Evolutionary conservation across 2,797 vertebrate species (phyloP), one percentile per base, ranked within the genome.

Genomic region (Muscicapa comitata): DNA sequence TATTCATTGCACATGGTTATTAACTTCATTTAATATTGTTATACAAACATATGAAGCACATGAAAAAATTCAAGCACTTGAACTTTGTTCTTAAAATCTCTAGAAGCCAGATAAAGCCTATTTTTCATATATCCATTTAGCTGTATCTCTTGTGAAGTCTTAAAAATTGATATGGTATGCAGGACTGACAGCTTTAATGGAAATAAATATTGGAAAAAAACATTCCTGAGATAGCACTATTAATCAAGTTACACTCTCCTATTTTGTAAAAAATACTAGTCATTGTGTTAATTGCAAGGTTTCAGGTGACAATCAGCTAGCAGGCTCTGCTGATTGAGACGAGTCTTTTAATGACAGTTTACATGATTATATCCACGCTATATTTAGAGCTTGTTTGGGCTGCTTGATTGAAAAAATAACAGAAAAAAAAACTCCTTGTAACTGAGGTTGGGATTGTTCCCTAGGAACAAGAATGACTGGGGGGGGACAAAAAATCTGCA

Each of bases 261-360:
- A 42, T 66, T 94, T 84, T 90, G 66, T 77, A 65, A 93, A 87
- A 89, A 94, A 88, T 67, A 92, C 62, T 16, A 79, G 47, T 91
- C 43, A 50, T 55, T 73, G 16, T 63, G 53, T 86, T 95, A 96
- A 96, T 95, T 94, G 62, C 86, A 87, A 83, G 80, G 70, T 72
- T 94, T 92, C 80, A 73, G 72, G 77, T 94, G 86, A 92, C 86
- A 93, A 90, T 88, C 84, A 91, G n/a, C 51, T 66, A 86, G 61
- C 59, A 73, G 77, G 40, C 62, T 91, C 66, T 59, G 51, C 90
- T 95, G 86, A 95, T 83, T 94, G 85, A 86, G 87, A 93, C 5
- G 10, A 72, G 71, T 61, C 59, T 66, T 87, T 92, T 94, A 95
- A 94, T 92, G 62, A 93, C 43, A 91, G 50, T 31, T 80, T 81